Base-by-base conservation (phyloP, 2,888 invertebrate species). In the Pimpla rufipes region DNA sequence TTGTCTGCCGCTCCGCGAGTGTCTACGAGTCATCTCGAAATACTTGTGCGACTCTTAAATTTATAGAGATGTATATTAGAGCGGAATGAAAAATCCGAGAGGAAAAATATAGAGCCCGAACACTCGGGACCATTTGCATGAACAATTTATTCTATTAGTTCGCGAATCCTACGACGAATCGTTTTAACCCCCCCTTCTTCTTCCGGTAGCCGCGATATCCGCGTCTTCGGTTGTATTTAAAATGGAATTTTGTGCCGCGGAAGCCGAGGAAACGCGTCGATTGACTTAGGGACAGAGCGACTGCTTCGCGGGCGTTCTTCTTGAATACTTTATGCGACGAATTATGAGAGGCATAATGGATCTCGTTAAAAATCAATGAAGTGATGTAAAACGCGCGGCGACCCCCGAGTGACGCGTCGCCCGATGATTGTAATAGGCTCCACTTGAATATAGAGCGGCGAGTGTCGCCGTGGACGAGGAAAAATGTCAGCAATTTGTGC, bases 111-210 rank as follows among this genome's bases (percentile, higher is more conserved):
- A 59, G 29, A 16, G 8, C 16, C 35, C 37, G 59, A 8, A 16
- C 37, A 59, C 37, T 59, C 59, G 37, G 7, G 59, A 16, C 37
- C 35, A 59, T 59, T 59, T 59, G 59, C 59, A 59, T 59, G 13
- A 37, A n/a, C 59, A 59, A 59, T 59, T 59, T 59, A 59, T 59
- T 59, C 59, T 59, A 57, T 57, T 57, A 57, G 35, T 57, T 57
- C 57, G 3, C 37, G 59, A 59, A n/a, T 59, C 59, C 59, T n/a
- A 3, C 47, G 47, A 47, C 47, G n/a, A 47, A 47, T 47, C 47
- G 29, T 2, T 29, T 29, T 29, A 2, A 5, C 29, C 35, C 29
- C 1, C 23, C 7, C 57, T 23, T 6, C n/a, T n/a, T n/a, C n/a
- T n/a, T n/a, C n/a, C n/a, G n/a, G n/a, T n/a, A n/a, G n/a, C 57